A percentile compares a stretch with the other conserved stretches of the same genome.
Evolutionary conservation across 2,113 vertebrate genomes (phyloP).

Genomic region (Bungarus multicinctus): DNA sequence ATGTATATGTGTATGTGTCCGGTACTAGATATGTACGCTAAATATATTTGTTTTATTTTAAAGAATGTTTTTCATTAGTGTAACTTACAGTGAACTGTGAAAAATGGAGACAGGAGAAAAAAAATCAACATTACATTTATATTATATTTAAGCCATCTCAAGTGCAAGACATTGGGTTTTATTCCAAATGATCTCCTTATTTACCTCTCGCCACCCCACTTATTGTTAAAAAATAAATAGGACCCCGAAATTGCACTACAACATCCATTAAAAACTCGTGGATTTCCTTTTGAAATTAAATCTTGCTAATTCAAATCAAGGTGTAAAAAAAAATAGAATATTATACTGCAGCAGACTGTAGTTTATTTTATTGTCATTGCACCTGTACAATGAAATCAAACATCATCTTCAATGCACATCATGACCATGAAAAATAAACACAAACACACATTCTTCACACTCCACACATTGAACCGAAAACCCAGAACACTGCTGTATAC

Average conservation of each 20-base stretch:
- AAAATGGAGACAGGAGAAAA: not conserved
- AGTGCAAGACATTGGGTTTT: not conserved
- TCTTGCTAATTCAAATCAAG: conserved; percentile 1
- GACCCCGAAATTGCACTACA: not conserved
- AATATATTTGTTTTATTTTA: not conserved
- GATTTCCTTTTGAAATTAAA: conserved; percentile 12
- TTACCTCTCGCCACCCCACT: not conserved
- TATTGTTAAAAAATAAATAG: not conserved
- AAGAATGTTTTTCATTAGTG: conserved; percentile 5
- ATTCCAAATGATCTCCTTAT: not conserved
- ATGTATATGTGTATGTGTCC: not conserved
- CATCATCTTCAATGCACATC: too few relatives aligned
- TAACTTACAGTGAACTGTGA: not conserved
- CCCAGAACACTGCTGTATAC: too few relatives aligned
- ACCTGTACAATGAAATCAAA: too few relatives aligned
- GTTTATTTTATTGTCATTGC: too few relatives aligned
- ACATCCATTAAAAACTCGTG: conserved; percentile 1
- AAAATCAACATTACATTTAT: not conserved
- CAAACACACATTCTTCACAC: too few relatives aligned
- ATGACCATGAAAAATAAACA: too few relatives aligned
- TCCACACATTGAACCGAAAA: too few relatives aligned
- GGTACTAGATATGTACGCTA: not conserved
- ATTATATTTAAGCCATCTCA: not conserved
- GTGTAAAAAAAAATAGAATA: not conserved
- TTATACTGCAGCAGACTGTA: conserved; percentile 3